Evolutionary conservation across 2,888 invertebrate species (phyloP).

Genomic region (Ophion ventricosus): DNA sequence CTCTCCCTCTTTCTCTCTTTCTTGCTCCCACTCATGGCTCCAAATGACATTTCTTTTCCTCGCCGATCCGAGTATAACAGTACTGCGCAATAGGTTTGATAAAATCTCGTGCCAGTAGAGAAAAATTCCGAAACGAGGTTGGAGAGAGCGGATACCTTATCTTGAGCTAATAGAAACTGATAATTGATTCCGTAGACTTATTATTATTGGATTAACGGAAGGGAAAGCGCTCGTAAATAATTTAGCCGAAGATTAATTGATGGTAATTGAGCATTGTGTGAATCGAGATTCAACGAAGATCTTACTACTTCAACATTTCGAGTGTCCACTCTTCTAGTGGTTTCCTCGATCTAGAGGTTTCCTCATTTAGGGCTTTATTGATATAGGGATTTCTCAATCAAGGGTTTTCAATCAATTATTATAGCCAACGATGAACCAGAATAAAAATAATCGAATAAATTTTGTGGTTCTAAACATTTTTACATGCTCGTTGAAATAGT

Average conservation of each 20-base stretch:
- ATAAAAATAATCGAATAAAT: too few relatives aligned
- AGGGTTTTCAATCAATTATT: neutral
- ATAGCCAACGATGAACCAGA: too few relatives aligned
- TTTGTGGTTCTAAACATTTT: too few relatives aligned
- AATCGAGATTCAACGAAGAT: neutral
- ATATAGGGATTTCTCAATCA: neutral
- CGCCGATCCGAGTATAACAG: slow-evolving; percentile 1
- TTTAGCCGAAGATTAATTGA: neutral
- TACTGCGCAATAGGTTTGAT: slow-evolving; percentile 28
- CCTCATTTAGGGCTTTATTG: neutral
- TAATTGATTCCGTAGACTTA: slow-evolving; percentile 55
- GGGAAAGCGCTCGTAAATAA: neutral
- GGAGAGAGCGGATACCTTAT: slow-evolving; percentile 19
- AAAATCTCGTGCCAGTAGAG: neutral
- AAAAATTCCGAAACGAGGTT: slow-evolving; percentile 4
- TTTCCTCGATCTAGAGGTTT: neutral
- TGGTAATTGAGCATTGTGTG: neutral
- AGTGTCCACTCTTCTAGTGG: neutral
- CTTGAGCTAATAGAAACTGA: slow-evolving; percentile 31
- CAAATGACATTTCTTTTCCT: slow-evolving; percentile 14
- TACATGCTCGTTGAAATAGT: too few relatives aligned
- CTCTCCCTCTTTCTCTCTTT: neutral
- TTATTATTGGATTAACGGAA: neutral
- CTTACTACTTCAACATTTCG: neutral
- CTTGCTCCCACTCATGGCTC: neutral